phyloP scores from a whole-genome alignment of 2,113 vertebrate genomes.

The Parotia lawesii region DNA sequence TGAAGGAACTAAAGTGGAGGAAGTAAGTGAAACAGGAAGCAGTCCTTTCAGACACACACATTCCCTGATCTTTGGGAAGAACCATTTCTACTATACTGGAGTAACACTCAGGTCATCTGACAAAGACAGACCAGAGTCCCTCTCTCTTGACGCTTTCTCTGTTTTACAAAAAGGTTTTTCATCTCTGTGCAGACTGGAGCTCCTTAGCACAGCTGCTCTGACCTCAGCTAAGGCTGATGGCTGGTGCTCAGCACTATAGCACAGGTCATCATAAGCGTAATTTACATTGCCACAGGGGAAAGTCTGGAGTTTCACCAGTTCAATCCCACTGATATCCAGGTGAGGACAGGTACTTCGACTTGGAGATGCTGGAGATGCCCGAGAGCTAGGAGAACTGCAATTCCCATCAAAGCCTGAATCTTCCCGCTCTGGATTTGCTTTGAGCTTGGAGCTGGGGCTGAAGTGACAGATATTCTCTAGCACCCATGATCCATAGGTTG shows the following conservation, averaged over 20 bases:
- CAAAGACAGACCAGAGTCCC: conserved; percentile 84
- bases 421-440: conserved; percentile 61
- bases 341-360: conserved; percentile 55
- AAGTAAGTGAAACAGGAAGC: background rate
- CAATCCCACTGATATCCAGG: conserved; percentile 61
- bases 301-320: conserved; percentile 83
- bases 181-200: conserved; percentile 45
- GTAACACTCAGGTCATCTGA: conserved; percentile 86
- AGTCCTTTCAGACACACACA: background rate
- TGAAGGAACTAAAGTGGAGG: background rate
- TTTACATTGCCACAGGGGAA: conserved; percentile 89
- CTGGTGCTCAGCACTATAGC: conserved; percentile 35
- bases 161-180: conserved; percentile 69
- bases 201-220: conserved; percentile 56
- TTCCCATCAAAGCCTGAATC: conserved; percentile 70
- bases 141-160: conserved; percentile 79
- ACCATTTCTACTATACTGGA: conserved; percentile 69
- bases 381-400: conserved; percentile 60
- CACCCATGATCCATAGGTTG: conserved; percentile 88
- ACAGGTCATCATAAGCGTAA: conserved; percentile 81
- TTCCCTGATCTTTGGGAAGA: conserved; percentile 12
- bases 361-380: conserved; percentile 64
- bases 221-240: conserved; percentile 54
- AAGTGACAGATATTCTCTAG: conserved; percentile 76
- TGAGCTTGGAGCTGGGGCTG: conserved; percentile 27